Evolutionary conservation across 2,888 invertebrate genomes (phyloP).

Genomic region (Capitulum mitella): DNA sequence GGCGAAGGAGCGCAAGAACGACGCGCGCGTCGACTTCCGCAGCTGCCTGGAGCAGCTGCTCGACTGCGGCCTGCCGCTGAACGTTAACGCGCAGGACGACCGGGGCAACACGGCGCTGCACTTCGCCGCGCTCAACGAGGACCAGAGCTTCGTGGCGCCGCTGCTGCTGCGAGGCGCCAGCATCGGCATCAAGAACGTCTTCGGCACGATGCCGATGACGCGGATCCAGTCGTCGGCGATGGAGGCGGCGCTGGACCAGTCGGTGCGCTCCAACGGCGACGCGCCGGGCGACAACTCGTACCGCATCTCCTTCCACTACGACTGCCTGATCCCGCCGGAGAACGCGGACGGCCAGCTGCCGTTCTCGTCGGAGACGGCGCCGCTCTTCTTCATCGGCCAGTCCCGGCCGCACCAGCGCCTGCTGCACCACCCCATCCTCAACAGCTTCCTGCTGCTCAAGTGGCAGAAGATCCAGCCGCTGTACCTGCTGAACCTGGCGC

Average conservation of each 20-base stretch:
- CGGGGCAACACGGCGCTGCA: conserved; percentile 64
- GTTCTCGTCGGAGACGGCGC: conserved; percentile 57
- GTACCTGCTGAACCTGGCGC: conserved; percentile 62
- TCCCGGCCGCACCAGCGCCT: conserved; percentile 60
- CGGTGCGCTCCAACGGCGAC: conserved; percentile 59
- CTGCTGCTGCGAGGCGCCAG: conserved; percentile 64
- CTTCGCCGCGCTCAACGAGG: conserved; percentile 46
- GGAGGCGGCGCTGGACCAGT: conserved; percentile 64
- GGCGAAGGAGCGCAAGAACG: conserved; percentile 17
- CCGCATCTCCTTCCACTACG: conserved; percentile 33
- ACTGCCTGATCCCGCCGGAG: conserved; percentile 27
- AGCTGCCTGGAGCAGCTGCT: conserved; percentile 31
- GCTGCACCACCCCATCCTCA: conserved; percentile 35
- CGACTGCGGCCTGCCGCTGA: conserved; percentile 27
- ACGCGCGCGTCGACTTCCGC: conserved; percentile 31
- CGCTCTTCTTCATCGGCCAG: conserved; percentile 62
- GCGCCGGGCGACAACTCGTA: conserved; percentile 46
- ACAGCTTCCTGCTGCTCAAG: conserved; percentile 62
- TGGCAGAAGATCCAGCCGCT: conserved; percentile 69
- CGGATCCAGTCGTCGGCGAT: conserved; percentile 63
- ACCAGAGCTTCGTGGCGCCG: conserved; percentile 54
- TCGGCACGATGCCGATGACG: conserved; percentile 60
- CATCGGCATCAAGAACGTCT: conserved; percentile 57
- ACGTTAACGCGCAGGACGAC: conserved; percentile 55
- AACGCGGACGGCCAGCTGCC: conserved; percentile 25